Percentiles rank a stretch among this genome's conserved stretches.
These are phyloP conservation scores for Bombus superbus DNA, from an alignment of 1,140 invertebrate species.

Conservation along the genomic window DNA sequence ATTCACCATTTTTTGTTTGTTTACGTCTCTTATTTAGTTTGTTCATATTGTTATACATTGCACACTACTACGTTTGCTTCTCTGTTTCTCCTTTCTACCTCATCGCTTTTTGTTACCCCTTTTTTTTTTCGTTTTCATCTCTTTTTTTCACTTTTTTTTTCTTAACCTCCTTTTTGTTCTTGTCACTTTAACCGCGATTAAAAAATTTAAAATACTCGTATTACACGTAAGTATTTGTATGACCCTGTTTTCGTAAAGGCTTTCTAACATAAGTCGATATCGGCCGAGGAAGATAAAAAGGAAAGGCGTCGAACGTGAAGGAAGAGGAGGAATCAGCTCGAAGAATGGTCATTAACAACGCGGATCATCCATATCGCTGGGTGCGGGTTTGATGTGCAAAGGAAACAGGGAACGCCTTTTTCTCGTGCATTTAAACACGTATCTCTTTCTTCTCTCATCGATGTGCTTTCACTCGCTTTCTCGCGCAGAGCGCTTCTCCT, in stretches of 20 bases:
- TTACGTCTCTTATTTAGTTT: slow-evolving; percentile 17
- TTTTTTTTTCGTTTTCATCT: slow-evolving; percentile 49
- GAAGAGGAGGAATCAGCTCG: slow-evolving; percentile 38
- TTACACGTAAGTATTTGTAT: slow-evolving; percentile 80
- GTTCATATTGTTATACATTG: slow-evolving; percentile 32
- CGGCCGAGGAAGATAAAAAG: slow-evolving; percentile 69
- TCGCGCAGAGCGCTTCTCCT: background rate
- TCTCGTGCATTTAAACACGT: background rate
- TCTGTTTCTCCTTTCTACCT: slow-evolving; percentile 39
- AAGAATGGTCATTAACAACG: background rate
- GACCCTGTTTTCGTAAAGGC: slow-evolving; percentile 82
- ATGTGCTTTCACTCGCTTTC: too few relatives aligned
- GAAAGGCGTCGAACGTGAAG: slow-evolving; percentile 43
- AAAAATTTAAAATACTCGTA: slow-evolving; percentile 80
- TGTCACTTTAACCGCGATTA: slow-evolving; percentile 63
- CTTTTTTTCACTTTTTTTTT: slow-evolving; percentile 38
- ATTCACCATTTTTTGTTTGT: slow-evolving; percentile 31
- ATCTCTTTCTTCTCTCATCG: background rate
- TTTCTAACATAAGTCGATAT: slow-evolving; percentile 80
- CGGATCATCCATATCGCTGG: background rate
- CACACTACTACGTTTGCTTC: slow-evolving; percentile 37
- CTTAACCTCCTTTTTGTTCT: slow-evolving; percentile 48
- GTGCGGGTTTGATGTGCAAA: slow-evolving; percentile 17
- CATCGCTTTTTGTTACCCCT: slow-evolving; percentile 34
- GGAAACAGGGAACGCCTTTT: slow-evolving; percentile 12